Evolutionary conservation across 2,797 vertebrate genomes (phyloP), one percentile per base, ranked within the genome.

Genomic region (Pterois miles): DNA sequence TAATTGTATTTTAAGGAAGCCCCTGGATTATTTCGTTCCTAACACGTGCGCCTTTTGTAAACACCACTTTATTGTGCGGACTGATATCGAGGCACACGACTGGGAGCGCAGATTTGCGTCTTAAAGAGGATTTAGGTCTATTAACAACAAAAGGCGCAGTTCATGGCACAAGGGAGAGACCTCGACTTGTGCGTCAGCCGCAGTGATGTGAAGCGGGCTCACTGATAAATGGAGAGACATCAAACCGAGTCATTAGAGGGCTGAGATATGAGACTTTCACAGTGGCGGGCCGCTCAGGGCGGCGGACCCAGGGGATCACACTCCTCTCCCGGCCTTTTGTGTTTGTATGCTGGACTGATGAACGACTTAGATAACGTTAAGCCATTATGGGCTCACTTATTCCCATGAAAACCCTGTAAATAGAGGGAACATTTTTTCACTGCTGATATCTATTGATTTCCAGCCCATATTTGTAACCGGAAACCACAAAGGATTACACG

Each of bases 201-300:
- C 87, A 62, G 75, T 71, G 91, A 87, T 83, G 90, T 84, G 90
- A 85, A 88, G 65, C 84, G 75, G 78, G 76, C 74, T 77, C 83
- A 14, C 86, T 94, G 92, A 95, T 91, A 94, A 95, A 95, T 93
- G 94, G 91, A 93, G 91, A 89, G 88, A 91, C 88, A 93, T 95
- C 92, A 94, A 90, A 93, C 89, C 88, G 91, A 92, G 93, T 93
- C 93, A 94, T 95, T 92, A 94, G 86, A 91, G 91, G 83, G 91
- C 90, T 90, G 90, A 91, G 91, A 92, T 91, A 88, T 83, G 92
- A 92, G 88, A 81, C 82, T 89, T 91, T 90, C 87, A 91, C 89
- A 84, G 88, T 77, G 87, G 85, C 91, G 89, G 88, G 89, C 89
- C 88, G 92, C 91, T 92, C 89, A 78, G 90, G 89, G 89, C 88